phyloP scores from a whole-genome alignment of 2,113 vertebrate genomes.

The Antechinus flavipes region DNA sequence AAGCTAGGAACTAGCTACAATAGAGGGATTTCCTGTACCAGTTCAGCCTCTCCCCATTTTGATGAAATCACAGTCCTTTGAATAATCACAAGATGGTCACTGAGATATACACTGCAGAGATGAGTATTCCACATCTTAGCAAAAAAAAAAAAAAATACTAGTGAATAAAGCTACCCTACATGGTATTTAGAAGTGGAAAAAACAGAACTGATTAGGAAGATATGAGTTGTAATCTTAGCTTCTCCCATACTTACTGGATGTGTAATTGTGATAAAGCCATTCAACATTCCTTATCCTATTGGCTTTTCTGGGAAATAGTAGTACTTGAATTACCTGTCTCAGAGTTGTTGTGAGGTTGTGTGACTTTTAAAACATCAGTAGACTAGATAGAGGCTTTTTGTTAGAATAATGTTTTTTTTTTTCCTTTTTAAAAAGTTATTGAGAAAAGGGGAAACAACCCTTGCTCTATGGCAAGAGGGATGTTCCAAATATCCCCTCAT shows the following conservation, averaged over 20 bases:
- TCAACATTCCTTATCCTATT: background rate
- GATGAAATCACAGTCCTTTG: background rate
- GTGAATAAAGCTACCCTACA: background rate
- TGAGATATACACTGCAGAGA: background rate
- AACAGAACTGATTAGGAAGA: background rate
- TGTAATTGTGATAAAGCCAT: background rate
- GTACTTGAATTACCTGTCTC: background rate
- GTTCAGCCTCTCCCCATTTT: background rate
- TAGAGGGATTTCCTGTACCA: background rate
- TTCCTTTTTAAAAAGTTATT: background rate
- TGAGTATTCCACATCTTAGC: background rate
- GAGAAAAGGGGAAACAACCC: background rate
- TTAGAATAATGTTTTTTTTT: background rate
- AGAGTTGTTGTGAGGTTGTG: background rate
- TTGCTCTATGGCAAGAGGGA: background rate
- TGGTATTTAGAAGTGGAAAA: background rate
- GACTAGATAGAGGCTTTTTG: background rate
- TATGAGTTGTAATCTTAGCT: background rate
- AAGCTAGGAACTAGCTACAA: background rate
- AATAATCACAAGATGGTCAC: background rate
- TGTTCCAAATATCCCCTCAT: background rate
- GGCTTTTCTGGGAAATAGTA: background rate
- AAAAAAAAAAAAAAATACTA: background rate
- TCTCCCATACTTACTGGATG: background rate
- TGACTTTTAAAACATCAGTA: background rate